A percentile compares a stretch with the other conserved stretches of the same genome.
Evolutionary conservation across 2,888 invertebrate species (phyloP).

Genomic region (Leptodirus hochenwartii): DNA sequence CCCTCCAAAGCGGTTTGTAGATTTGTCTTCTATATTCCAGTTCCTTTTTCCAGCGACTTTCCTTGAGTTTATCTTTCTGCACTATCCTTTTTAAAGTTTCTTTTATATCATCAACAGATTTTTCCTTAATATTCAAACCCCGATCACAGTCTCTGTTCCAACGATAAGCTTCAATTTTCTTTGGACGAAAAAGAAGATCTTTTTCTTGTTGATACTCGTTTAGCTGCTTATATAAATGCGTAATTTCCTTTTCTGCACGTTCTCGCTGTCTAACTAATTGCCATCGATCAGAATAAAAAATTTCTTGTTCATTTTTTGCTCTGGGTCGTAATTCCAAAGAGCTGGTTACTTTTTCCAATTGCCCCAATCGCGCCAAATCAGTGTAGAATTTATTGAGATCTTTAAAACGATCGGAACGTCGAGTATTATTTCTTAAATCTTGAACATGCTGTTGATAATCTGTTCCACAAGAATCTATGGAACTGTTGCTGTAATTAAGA

Average conservation of each 20-base stretch:
- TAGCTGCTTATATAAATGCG: slow-evolving; percentile 55
- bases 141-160: slow-evolving; percentile 63
- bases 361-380: slow-evolving; percentile 67
- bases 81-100: slow-evolving; percentile 52
- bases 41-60: slow-evolving; percentile 28
- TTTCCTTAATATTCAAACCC: slow-evolving; percentile 64
- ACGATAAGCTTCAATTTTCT: slow-evolving; percentile 49
- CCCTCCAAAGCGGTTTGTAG: slow-evolving; percentile 70
- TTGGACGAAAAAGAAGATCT: slow-evolving; percentile 65
- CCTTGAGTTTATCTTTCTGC: slow-evolving; percentile 29
- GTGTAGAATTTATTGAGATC: slow-evolving; percentile 74
- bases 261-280: slow-evolving; percentile 60
- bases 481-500: slow-evolving; percentile 27
- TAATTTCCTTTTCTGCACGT: slow-evolving; percentile 65
- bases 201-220: slow-evolving; percentile 63
- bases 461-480: slow-evolving; percentile 30
- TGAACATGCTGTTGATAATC: slow-evolving; percentile 50
- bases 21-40: slow-evolving; percentile 39
- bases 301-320: slow-evolving; percentile 55
- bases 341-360: slow-evolving; percentile 61
- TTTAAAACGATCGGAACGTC: slow-evolving; percentile 60
- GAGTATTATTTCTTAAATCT: slow-evolving; percentile 43
- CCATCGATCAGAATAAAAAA: slow-evolving; percentile 79
- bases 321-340: slow-evolving; percentile 49
- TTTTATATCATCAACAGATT: slow-evolving; percentile 73